Evolutionary conservation across 2,113 vertebrate genomes (phyloP), one percentile per base, ranked within the genome.

Genomic region (Eulemur rufifrons): DNA sequence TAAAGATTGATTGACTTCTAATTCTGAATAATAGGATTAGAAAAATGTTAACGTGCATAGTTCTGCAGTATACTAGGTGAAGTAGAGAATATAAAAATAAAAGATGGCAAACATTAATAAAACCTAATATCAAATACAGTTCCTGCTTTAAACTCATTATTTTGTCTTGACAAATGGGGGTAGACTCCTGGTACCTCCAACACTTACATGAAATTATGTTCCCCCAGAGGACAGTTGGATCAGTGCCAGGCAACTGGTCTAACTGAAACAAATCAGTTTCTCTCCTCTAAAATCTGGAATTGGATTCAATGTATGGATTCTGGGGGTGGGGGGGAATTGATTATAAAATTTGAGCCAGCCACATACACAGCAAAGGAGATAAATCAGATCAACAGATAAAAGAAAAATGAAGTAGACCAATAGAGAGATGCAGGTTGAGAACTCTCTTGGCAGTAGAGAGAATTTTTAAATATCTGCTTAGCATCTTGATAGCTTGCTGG

Each of bases 61-160:
- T 76, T 93, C 7, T 66, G 0, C 11, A 25, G 50, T 47, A 4
- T 12, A 12, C 10, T 12, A 56, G n/a, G 23, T 56, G 37, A 93
- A 92, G 39, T 50, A 78, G 37, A 82, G 32, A 64, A 93, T 21
- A 13, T 71, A 69, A 80, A 90, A n/a, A 77, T 92, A 29, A 71
- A 95, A 85, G 13, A 54, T 66, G 3, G 68, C 39, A 1, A 87
- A 13, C 10, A 20, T 8, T 45, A 92, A 54, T 54, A 77, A 96
- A 77, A 80, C 11, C 63, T 66, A 68, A 6, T 27, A 71, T 88
- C 50, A 86, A 68, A 25, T 20, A 63, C 18, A 54, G n/a, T 81
- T 89, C 6, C 25, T 45, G 14, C 50, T 94, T 61, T 93, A n/a
- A 84, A 54, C 11, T 64, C 25, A 73, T 47, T 21, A 64, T 68